Base-by-base conservation (phyloP, 2,888 invertebrate genomes). In the Chloroclysta siterata region DNA sequence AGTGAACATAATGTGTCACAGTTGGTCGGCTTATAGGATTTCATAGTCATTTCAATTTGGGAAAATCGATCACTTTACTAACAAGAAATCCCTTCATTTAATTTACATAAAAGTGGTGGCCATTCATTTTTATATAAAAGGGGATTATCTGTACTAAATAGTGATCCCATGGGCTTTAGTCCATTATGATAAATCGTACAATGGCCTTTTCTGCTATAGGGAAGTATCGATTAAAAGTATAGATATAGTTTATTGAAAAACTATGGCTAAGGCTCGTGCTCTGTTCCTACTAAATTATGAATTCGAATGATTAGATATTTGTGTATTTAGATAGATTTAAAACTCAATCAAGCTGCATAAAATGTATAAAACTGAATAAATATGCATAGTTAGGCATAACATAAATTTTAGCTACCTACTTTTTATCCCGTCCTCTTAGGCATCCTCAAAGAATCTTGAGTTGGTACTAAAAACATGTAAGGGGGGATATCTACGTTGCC, bases 61-160 rank as follows among this genome's bases (percentile, higher is more conserved):
- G 76, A 82, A 80, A 76, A 86, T 82, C 82, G 78, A 80, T 83
- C 80, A 75, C 81, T 76, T 77, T 70, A 80, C 79, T 77, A 72
- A 74, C 77, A 81, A 78, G 81, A 80, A 77, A 78, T 82, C 88
- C 89, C 83, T 83, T 82, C 83, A 85, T 88, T 89, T 86, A 84
- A 92, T 91, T 90, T 90, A 90, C 89, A 91, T 91, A 87, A 90
- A 85, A 87, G 86, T 85, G 78, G 78, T 70, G 73, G 77, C 83
- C 73, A 88, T 88, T 87, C 84, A 84, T 89, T 89, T 91, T 91
- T 90, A 85, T 90, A 84, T 90, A 85, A 86, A 88, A 85, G 87
- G 86, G 87, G 90, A 88, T 91, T 90, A 90, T 86, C 84, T 77
- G 73, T 79, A 82, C 84, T 86, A 84, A 89, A 84, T 87, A 88